Evolutionary conservation across 2,888 invertebrate species (phyloP), one percentile per base, ranked within the genome.

Genomic region (Lycia hirtaria): DNA sequence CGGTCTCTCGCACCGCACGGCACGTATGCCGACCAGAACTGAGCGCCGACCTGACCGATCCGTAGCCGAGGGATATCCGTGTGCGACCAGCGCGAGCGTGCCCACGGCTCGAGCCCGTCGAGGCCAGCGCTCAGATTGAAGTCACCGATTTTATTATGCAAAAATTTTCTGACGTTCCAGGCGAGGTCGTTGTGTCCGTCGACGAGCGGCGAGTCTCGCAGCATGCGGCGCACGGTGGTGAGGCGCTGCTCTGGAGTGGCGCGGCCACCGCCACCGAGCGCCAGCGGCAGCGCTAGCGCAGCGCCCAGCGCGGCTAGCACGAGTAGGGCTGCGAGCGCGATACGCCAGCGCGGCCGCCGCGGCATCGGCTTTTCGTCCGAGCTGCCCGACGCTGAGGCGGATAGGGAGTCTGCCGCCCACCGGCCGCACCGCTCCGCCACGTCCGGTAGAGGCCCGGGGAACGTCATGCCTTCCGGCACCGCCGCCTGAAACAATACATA

Each of bases 21-120:
- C 77, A 97, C 96, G 85, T 96, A 97, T 63, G 97, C 97, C 62
- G 97, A 96, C 97, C 97, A 97, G 83, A 97, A 96, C 93, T 98
- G 98, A 66, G 97, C 98, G 60, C 97, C 98, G 56, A 98, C 94
- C 79, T 95, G 94, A 58, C 98, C 98, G 71, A 95, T 93, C 73
- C 95, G 93, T 72, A 98, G 93, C 76, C 97, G 94, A 58, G 96
- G 96, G 73, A 98, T 96, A 86, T 98, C 98, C 20, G 98, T 98
- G 83, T 98, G 98, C 73, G 97, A 97, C 97, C 97, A 98, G 85
- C 95, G 95, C 82, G 96, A 96, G 73, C 94, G 93, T 69, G 96
- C 95, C 97, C 97, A 97, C 68, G 97, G 96, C 76, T 96, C 96
- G 68, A 95, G 93, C 57, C 93, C 92, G 64, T 94, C 93, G 58